phyloP scores from a whole-genome alignment of 2,888 invertebrate genomes.

The Danaus chrysippus region DNA sequence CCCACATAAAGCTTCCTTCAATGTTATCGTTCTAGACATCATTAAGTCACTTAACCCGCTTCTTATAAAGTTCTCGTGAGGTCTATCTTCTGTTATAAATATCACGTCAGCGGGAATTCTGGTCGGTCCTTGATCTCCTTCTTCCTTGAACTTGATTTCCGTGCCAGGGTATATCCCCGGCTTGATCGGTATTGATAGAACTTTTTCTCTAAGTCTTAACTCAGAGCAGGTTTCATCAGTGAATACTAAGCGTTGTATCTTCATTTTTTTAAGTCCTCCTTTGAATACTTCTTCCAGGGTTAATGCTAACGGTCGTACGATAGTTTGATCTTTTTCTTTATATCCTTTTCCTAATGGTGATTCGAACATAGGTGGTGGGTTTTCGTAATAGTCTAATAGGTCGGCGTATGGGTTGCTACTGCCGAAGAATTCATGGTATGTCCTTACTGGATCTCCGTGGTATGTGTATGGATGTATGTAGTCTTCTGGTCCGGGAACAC shows the following conservation, averaged over 20 bases:
- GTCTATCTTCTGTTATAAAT: conserved; percentile 85
- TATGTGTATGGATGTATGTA: conserved; percentile 87
- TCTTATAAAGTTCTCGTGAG: conserved; percentile 82
- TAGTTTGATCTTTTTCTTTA: conserved; percentile 78
- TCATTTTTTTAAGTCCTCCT: conserved; percentile 91
- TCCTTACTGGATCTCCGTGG: conserved; percentile 87
- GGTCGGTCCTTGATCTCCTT: conserved; percentile 88
- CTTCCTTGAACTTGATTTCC: conserved; percentile 85
- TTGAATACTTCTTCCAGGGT: conserved; percentile 80
- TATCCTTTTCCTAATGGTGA: conserved; percentile 80
- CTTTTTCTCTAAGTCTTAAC: conserved; percentile 84
- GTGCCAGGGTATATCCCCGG: conserved; percentile 87
- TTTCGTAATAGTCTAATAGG: conserved; percentile 82
- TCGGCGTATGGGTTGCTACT: conserved; percentile 90
- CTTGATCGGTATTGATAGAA: conserved; percentile 85
- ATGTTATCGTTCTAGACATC: conserved; percentile 78
- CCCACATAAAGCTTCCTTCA: conserved; percentile 86
- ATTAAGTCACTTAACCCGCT: conserved; percentile 82
- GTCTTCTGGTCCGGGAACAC: conserved; percentile 83
- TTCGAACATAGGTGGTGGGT: conserved; percentile 81
- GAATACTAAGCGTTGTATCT: conserved; percentile 85
- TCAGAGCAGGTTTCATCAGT: conserved; percentile 80
- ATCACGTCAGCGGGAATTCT: conserved; percentile 87
- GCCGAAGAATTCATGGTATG: conserved; percentile 90
- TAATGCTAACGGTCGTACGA: conserved; percentile 69